Evolutionary conservation across 2,888 invertebrate species (phyloP).

Genomic region (Himalopsyche anomala): DNA sequence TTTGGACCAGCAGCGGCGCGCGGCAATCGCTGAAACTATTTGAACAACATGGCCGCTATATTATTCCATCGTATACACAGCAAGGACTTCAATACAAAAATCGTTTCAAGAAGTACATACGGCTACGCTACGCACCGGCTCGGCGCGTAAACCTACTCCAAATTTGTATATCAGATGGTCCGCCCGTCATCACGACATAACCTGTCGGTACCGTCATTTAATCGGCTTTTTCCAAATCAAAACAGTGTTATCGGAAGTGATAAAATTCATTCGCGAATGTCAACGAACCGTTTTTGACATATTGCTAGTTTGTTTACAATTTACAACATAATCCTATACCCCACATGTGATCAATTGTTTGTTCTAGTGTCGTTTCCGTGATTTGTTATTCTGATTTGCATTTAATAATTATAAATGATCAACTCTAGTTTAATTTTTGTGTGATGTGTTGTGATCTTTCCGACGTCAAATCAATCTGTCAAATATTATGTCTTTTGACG

Average conservation of each 20-base stretch:
- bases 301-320: constrained; percentile 5
- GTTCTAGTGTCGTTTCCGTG: background rate
- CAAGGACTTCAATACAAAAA: constrained; percentile 25
- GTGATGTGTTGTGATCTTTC: constrained; percentile 20
- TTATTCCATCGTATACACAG: constrained; percentile 1
- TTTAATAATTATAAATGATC: background rate
- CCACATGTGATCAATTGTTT: background rate
- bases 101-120: constrained; percentile 4
- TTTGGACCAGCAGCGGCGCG: background rate
- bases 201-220: background rate
- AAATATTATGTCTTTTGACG: constrained; percentile 31
- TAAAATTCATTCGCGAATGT: background rate
- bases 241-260: constrained; percentile 9
- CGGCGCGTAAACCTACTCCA: constrained; percentile 8
- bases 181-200: constrained; percentile 7
- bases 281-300: constrained; percentile 30
- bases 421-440: background rate
- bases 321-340: background rate
- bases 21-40: background rate
- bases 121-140: constrained; percentile 8
- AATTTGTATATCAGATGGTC: constrained; percentile 22
- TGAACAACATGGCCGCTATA: constrained; percentile 16
- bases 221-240: background rate
- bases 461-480: constrained; percentile 8
- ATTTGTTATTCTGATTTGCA: background rate